Evolutionary conservation across 1,140 invertebrate species (phyloP), one percentile per base, ranked within the genome.

Genomic region (Hyles vespertilio): DNA sequence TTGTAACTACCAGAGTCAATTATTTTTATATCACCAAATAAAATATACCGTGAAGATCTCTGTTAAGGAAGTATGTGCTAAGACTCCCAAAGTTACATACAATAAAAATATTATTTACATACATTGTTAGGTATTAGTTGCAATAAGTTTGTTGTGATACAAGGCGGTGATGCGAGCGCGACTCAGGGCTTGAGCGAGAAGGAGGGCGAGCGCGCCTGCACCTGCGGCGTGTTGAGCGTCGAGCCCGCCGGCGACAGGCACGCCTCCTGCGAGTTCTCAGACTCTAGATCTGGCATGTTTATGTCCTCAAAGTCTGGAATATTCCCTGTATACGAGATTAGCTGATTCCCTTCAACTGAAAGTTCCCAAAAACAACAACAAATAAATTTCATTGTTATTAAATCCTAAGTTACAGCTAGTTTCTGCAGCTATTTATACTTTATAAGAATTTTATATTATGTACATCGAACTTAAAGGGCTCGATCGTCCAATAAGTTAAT

Each of bases 261-360:
- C 32, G 57, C 54, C 7, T 79, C 79, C 61, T 80, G 75, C 51
- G 79, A 78, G 56, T 73, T 70, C 33, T 88, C 87, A 11, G 63
- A 78, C 66, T 87, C 84, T 65, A 89, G 62, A 43, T 84, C 79
- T 22, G 82, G 77, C 63, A 88, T 76, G 63, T 50, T 70, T 65
- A 90, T 87, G 72, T 89, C 85, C 64, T 85, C 88, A 78, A 90
- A 87, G 77, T 87, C 86, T 74, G 89, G 84, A 79, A 86, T 82
- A 82, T 83, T 83, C 63, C 82, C 79, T 78, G 85, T 85, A 84
- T 90, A 90, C 72, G 88, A 89, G 56, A 89, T 90, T 74, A 90
- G 74, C 79, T 90, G 86, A 87, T 85, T 89, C 72, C 77, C 84
- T 76, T 89, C 84, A 79, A 77, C 86, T 89, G 84, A 87, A 89